Evolutionary conservation across 2,888 invertebrate genomes (phyloP).

Genomic region (Amorpha juglandis): DNA sequence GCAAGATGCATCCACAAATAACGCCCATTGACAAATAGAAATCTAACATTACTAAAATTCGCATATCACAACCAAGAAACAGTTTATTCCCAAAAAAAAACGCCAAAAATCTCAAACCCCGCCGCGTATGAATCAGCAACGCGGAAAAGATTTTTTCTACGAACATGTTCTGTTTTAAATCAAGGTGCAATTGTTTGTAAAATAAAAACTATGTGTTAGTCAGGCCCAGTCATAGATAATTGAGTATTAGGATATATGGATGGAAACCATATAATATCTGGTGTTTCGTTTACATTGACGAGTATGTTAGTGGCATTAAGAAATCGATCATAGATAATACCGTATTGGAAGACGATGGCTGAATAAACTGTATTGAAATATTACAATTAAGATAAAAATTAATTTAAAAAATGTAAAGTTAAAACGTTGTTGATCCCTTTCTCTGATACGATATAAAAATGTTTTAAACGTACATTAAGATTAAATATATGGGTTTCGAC

Average conservation of each 20-base stretch:
- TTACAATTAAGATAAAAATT: no score
- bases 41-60: not conserved
- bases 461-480: no score
- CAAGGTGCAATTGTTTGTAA: conserved; percentile 51
- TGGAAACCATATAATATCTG: conserved; percentile 26
- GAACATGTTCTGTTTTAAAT: conserved; percentile 46
- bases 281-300: conserved; percentile 15
- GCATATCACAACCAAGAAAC: not conserved
- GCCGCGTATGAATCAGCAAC: conserved; percentile 45
- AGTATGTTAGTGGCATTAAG: conserved; percentile 2
- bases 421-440: no score
- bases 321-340: not conserved
- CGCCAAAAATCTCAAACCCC: conserved; percentile 19
- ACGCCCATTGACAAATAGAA: not conserved
- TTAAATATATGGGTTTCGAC: no score
- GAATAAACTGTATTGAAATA: not conserved
- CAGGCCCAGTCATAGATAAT: conserved; percentile 33
- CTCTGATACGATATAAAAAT: no score
- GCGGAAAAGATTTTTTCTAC: conserved; percentile 40
- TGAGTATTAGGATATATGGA: conserved; percentile 29
- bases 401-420: no score
- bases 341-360: not conserved
- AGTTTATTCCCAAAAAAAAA: conserved; percentile 9
- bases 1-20: not conserved
- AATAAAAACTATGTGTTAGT: conserved; percentile 37